Evolutionary conservation across 1,140 invertebrate genomes (phyloP), one percentile per base, ranked within the genome.

Genomic region (Maconellicoccus hirsutus): DNA sequence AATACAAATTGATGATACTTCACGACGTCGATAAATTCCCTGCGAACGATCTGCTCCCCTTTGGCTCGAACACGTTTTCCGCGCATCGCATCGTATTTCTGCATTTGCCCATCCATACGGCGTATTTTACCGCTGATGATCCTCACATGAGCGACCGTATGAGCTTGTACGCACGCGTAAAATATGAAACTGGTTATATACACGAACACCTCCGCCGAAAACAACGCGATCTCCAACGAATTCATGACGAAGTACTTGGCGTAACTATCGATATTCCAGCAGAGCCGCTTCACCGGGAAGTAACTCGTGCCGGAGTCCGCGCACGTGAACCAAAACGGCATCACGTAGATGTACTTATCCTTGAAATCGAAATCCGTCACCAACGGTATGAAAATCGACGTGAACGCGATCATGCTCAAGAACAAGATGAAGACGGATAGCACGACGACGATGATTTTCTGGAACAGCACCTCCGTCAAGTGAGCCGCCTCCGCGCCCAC

Each of bases 311-410:
- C 61, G 4, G 61, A 23, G 16, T 23, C 61, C 1, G 61, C 16
- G 22, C 61, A 66, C 19, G 61, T 26, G 25, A 66, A 66, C 61
- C 61, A 66, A 16, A 66, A 66, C 4, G 61, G 61, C 61, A 66
- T 66, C 61, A 26, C 61, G 61, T 66, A 66, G 19, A 66, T 26
- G 21, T 66, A 66, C 25, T 66, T 66, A 26, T 66, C 61, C 8
- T 66, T 26, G 61, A 66, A 66, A 26, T 26, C 25, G 61, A 66
- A 66, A 66, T 66, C 61, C 10, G 25, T 66, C 25, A 66, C 22
- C 21, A 66, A 26, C 3, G 61, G 61, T 12, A 26, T 66, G 22
- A 66, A 66, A 10, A 66, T 23, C 22, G 61, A 66, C 3, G 25
- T 26, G 10, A 26, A 66, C 10, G 61, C 61, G 61, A 26, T 66